Evolutionary conservation across 2,113 vertebrate genomes (phyloP), one percentile per base, ranked within the genome.

Genomic region (Puffinus mauretanicus): DNA sequence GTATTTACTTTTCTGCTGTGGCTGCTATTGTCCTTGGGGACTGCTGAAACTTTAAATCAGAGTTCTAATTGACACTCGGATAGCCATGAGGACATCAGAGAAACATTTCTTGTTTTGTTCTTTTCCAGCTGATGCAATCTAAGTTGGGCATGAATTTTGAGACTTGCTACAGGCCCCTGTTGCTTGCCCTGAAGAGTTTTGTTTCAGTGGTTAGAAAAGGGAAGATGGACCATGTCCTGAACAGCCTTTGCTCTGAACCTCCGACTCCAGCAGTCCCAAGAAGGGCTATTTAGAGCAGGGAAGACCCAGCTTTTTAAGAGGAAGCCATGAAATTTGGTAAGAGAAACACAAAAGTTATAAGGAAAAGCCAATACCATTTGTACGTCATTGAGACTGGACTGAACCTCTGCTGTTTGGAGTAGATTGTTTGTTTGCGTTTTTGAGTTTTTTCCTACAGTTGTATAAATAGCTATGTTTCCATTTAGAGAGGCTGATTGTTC

Each of bases 21-120:
- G 46, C 73, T 95, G 75, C 67, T 90, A 25, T 77, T 90, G 92
- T 93, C 82, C 91, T 93, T 72, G 47, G 91, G 71, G 84, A 92
- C 70, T 91, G 86, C 86, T 94, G 88, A 90, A 96, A 91, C 82
- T 94, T 94, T 94, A 91, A 89, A 85, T 94, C 89, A 87, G 81
- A 87, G 62, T 76, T 49, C 70, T 96, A 96, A 97, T 89, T 96
- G 94, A 66, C 81, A 62, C 86, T 94, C 1, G 9, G 62, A 93
- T 51, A 94, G 62, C 81, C 84, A 94, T 71, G 88, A 94, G 40
- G 40, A 47, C 9, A 30, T 34, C 26, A 79, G n/a, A 78, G 8
- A 62, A 85, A 54, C 5, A 3, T 57, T 58, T 90, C 16, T 52
- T 46, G 3, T 20, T 71, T 82, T 73, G 6, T 51, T 42, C 42